These are phyloP conservation scores for Cydia amplana DNA, from an alignment of 1,140 invertebrate species.

Conservation along the genomic window DNA sequence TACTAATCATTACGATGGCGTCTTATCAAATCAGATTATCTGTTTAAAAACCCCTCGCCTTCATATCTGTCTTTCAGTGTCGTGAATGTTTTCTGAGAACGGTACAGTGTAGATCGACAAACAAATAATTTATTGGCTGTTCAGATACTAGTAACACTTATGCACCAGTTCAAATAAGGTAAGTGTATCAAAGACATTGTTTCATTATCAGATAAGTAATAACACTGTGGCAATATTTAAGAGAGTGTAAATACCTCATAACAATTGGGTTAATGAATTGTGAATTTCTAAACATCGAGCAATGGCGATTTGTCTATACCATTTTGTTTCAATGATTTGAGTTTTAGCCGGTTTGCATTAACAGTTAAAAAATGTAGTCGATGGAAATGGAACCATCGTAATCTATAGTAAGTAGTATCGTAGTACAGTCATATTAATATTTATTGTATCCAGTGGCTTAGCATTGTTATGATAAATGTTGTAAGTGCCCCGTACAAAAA, in stretches of 20 bases:
- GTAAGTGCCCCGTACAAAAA: no score
- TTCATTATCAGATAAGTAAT: conserved; percentile 16
- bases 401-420: no score
- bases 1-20: conserved; percentile 62
- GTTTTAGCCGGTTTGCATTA: neutral
- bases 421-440: no score
- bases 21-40: conserved; percentile 76
- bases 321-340: conserved; percentile 1
- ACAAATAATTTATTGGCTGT: conserved; percentile 31
- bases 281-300: neutral
- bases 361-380: no score
- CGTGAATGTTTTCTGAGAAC: conserved; percentile 47
- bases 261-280: conserved; percentile 28
- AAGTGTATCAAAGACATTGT: conserved; percentile 23
- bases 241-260: conserved; percentile 14
- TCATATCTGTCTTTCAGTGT: conserved; percentile 67
- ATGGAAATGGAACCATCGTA: no score
- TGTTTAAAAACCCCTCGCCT: conserved; percentile 65
- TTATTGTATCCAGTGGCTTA: no score
- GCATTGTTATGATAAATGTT: no score
- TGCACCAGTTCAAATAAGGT: conserved; percentile 25
- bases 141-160: conserved; percentile 14
- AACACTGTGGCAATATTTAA: conserved; percentile 18
- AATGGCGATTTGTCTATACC: neutral
- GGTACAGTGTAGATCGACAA: conserved; percentile 36